phyloP scores from a whole-genome alignment of 2,797 vertebrate genomes.

The Telmatherina bonti region DNA sequence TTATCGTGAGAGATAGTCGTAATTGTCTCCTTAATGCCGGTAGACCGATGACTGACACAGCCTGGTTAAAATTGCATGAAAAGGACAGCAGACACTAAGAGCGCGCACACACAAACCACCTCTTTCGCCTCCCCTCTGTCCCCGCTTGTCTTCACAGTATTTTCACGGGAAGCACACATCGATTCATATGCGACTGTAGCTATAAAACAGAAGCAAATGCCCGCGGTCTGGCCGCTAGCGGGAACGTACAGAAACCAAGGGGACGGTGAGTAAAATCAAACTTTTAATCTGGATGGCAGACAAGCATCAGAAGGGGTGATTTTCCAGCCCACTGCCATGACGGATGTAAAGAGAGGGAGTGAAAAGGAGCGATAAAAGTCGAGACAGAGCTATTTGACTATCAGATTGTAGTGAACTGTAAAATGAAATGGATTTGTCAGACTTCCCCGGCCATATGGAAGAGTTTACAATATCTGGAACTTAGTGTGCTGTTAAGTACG shows the following conservation, averaged over 20 bases:
- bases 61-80: conserved; percentile 77
- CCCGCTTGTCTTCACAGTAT: conserved; percentile 38
- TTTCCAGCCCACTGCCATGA: conserved; percentile 70
- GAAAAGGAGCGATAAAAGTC: conserved; percentile 59
- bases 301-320: conserved; percentile 74
- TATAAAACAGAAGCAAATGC: conserved; percentile 72
- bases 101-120: not conserved
- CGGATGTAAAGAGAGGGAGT: conserved; percentile 51
- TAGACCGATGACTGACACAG: conserved; percentile 79
- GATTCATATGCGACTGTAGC: conserved; percentile 69
- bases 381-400: conserved; percentile 47
- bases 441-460: conserved; percentile 57
- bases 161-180: conserved; percentile 59
- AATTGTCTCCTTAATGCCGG: conserved; percentile 84
- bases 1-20: conserved; percentile 85
- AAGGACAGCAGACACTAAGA: conserved; percentile 54
- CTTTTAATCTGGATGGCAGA: conserved; percentile 69
- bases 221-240: conserved; percentile 52
- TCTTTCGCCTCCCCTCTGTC: not conserved
- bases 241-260: conserved; percentile 42
- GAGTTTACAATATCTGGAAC: conserved; percentile 60
- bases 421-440: conserved; percentile 65
- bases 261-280: conserved; percentile 47
- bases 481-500: conserved; percentile 47
- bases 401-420: conserved; percentile 63